phyloP scores from a whole-genome alignment of 2,888 invertebrate genomes.

The Margaritifera margaritifera region DNA sequence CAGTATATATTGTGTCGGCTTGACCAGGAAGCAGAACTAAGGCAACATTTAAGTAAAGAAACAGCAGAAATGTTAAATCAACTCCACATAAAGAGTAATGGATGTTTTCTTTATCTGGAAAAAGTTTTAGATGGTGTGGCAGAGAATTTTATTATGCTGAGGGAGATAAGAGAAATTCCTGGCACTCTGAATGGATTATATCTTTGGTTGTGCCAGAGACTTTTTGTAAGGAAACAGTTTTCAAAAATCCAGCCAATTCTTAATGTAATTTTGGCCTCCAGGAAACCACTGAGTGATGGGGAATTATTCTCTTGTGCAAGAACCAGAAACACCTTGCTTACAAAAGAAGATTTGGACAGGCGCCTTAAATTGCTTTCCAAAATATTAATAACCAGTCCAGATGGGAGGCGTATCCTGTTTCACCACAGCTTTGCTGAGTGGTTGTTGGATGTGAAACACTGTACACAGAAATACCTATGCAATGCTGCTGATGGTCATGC shows the following conservation, averaged over 20 bases:
- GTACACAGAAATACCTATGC: conserved; percentile 92
- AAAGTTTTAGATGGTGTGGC: conserved; percentile 86
- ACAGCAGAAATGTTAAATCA: conserved; percentile 97
- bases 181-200: conserved; percentile 96
- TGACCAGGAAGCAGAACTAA: conserved; percentile 89
- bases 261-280: conserved; percentile 88
- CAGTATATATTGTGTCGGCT: conserved; percentile 90
- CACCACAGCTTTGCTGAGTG: conserved; percentile 96
- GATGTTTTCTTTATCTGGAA: conserved; percentile 75
- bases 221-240: conserved; percentile 90
- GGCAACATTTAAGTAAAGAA: conserved; percentile 90
- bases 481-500: conserved; percentile 86
- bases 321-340: conserved; percentile 84
- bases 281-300: conserved; percentile 81
- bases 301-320: conserved; percentile 88
- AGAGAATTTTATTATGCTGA: conserved; percentile 91
- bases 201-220: conserved; percentile 93
- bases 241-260: conserved; percentile 82
- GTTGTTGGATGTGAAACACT: conserved; percentile 97
- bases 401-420: conserved; percentile 79
- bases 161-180: conserved; percentile 92
- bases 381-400: conserved; percentile 83
- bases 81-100: conserved; percentile 95
- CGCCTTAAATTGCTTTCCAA: conserved; percentile 63
- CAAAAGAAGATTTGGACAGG: conserved; percentile 62